Base-by-base conservation (phyloP, 2,113 vertebrate species). In the Cebidichthys violaceus region DNA sequence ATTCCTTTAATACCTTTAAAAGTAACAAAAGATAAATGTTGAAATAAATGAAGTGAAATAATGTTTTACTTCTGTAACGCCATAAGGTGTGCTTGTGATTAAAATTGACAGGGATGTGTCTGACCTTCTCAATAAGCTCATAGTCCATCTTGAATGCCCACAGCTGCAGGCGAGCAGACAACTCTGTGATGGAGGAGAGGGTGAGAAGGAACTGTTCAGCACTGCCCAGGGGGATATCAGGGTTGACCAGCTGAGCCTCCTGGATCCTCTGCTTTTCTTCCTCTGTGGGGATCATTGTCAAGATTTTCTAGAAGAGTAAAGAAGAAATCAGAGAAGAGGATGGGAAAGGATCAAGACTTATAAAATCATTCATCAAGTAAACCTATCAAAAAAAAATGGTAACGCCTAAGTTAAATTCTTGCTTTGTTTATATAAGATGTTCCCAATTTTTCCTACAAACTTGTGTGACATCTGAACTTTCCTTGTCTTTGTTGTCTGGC, bases 131-230 rank as follows among this genome's bases (percentile, higher is more conserved):
- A 76, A 97, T 95, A 75, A 96, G 95, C 86, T 99, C 98, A 0
- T 99, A 99, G 93, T 99, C 98, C 97, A 99, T 96, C 93, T 98
- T 99, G 94, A 99, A 99, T 20, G 98, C 98, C 98, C 98, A 99
- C 90, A 99, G 97, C 92, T 99, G 98, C 87, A 99, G 96, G 65
- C 98, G 96, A 50, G 98, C 97, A 0, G 97, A 97, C 70, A 99
- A 96, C 85, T 99, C 98, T 0, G 94, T 99, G 95, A 99, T 97
- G 90, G 98, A 99, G 80, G 97, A 99, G 11, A 99, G 96, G 0
- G 94, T 99, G 86, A 99, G 97, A 6, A 99, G 97, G 88, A 99
- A 99, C 88, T 99, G 98, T 85, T 99, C 98, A 0, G 98, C 98
- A 0, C 96, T 98, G 84, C 98, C 98, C 95, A 99, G 87, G 0